Percentiles rank a stretch among this genome's conserved stretches.
phyloP scores from a whole-genome alignment of 2,113 vertebrate species.

The Pagrus major region DNA sequence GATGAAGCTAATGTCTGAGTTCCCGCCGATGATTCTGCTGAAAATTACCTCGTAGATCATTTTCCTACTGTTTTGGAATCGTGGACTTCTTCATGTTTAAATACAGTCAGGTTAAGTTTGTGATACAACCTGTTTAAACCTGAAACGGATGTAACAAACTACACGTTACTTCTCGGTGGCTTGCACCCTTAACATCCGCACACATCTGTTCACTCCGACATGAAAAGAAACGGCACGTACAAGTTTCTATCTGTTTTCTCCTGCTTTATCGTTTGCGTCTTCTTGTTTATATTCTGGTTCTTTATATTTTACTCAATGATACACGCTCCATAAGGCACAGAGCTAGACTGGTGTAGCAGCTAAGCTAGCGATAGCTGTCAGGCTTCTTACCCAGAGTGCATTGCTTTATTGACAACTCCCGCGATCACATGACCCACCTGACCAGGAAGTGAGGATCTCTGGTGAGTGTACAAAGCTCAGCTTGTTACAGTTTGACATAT shows the following conservation, averaged over 20 bases:
- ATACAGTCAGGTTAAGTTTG: neutral
- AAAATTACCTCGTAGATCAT: neutral
- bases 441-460: slow-evolving; percentile 75
- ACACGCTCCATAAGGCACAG: slow-evolving; percentile 55
- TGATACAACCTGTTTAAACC: neutral
- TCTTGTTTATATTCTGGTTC: slow-evolving; percentile 81
- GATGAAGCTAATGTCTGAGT: neutral
- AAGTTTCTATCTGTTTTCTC: slow-evolving; percentile 83
- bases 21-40: neutral
- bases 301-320: slow-evolving; percentile 83
- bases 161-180: neutral
- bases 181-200: neutral
- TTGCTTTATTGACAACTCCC: slow-evolving; percentile 63
- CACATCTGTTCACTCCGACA: slow-evolving; percentile 35
- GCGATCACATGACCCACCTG: slow-evolving; percentile 67
- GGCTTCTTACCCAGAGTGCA: slow-evolving; percentile 65
- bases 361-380: slow-evolving; percentile 31
- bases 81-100: neutral
- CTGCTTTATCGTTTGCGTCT: slow-evolving; percentile 76
- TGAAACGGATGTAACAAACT: neutral
- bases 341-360: neutral
- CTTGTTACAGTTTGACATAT: neutral
- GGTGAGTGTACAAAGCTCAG: slow-evolving; percentile 67
- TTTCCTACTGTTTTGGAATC: neutral
- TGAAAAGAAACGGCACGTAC: slow-evolving; percentile 83